phyloP scores from a whole-genome alignment of 1,140 invertebrate species.

The Lucilia sericata region DNA sequence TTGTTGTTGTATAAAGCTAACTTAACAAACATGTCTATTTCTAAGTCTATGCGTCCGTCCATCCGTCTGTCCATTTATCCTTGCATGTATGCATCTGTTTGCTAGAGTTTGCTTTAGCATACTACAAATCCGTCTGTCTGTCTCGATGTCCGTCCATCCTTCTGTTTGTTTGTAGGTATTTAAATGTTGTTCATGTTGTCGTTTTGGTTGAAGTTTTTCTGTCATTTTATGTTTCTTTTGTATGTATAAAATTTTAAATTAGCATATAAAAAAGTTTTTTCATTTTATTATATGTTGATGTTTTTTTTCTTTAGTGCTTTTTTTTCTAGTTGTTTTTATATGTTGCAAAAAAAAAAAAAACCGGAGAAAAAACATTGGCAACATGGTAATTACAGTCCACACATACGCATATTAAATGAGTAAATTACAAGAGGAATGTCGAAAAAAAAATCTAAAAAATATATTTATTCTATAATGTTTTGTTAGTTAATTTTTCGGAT shows the following conservation, averaged over 20 bases:
- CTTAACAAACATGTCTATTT: conserved; percentile 2
- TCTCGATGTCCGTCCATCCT: not conserved
- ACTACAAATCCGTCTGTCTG: no score
- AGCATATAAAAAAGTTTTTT: conserved; percentile 28
- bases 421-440: not conserved
- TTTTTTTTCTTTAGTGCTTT: not conserved
- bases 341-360: not conserved
- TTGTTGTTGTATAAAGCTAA: not conserved
- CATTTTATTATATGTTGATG: no score
- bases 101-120: not conserved
- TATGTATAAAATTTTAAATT: conserved; percentile 24
- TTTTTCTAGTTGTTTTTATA: no score
- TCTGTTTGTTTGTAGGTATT: not conserved
- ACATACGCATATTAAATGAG: conserved; percentile 34
- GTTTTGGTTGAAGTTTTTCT: conserved; percentile 24
- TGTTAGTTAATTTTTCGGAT: not conserved
- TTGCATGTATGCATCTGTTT: not conserved
- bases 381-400: conserved; percentile 38
- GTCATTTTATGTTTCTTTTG: conserved; percentile 21
- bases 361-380: not conserved
- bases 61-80: not conserved
- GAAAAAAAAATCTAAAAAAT: not conserved
- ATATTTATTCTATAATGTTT: not conserved
- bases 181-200: conserved; percentile 19
- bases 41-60: not conserved